phyloP scores from a whole-genome alignment of 2,797 vertebrate genomes.

The Onychomys arenicola region DNA sequence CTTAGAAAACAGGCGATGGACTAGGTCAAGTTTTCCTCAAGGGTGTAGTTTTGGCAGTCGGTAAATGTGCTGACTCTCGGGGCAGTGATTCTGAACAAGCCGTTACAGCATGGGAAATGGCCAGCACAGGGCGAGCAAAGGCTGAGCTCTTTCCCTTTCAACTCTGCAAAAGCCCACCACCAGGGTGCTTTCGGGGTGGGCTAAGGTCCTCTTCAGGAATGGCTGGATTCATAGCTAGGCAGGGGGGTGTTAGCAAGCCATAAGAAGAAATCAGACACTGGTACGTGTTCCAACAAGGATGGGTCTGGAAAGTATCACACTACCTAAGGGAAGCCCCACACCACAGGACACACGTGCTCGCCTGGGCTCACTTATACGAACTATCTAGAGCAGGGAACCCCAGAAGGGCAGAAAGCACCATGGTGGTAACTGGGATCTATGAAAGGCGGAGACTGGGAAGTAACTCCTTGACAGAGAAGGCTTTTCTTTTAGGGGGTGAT shows the following conservation, averaged over 20 bases:
- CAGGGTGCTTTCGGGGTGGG: not conserved
- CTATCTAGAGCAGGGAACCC: not conserved
- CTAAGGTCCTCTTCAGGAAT: not conserved
- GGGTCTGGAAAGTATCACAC: not conserved
- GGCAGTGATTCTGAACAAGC: not conserved
- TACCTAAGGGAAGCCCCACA: not conserved
- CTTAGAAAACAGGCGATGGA: not conserved
- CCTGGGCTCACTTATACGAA: not conserved
- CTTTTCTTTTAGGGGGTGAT: not conserved
- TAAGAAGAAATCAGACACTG: not conserved
- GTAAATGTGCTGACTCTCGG: not conserved
- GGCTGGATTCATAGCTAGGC: not conserved
- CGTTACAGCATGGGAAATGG: not conserved
- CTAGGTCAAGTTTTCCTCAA: not conserved
- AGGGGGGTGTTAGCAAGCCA: not conserved
- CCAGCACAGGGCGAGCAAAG: not conserved
- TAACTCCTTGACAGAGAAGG: not conserved
- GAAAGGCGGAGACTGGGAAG: not conserved
- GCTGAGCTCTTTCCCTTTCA: not conserved
- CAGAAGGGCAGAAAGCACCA: not conserved
- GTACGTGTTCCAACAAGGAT: not conserved
- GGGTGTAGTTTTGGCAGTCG: not conserved
- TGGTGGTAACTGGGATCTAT: too few species aligned
- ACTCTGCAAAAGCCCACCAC: not conserved
- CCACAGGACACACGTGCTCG: not conserved